Evolutionary conservation across 2,797 vertebrate genomes (phyloP).

Genomic region (Galaxias olidus): DNA sequence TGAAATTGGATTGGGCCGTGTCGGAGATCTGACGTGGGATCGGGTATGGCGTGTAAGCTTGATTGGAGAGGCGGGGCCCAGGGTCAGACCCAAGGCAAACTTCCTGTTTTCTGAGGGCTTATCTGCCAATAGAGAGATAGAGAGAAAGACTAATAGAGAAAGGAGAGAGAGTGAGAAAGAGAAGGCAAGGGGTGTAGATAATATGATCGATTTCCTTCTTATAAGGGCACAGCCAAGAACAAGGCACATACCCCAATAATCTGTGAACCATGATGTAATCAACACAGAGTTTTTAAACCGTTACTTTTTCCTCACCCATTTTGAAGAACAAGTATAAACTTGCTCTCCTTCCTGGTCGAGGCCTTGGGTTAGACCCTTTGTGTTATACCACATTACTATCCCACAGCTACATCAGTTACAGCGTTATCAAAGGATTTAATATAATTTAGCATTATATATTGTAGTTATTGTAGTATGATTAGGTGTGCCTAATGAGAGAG

Average conservation of each 20-base stretch:
- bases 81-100: conserved; percentile 50
- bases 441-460: background rate
- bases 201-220: too few relatives aligned
- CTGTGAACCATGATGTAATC: too few relatives aligned
- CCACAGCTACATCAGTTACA: background rate
- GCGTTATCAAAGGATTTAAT: conserved; percentile 1
- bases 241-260: background rate
- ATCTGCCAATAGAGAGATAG: conserved; percentile 25
- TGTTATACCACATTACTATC: background rate
- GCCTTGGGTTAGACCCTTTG: background rate
- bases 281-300: too few relatives aligned
- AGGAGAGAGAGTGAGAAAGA: too few relatives aligned
- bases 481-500: background rate
- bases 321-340: too few relatives aligned
- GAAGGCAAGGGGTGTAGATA: too few relatives aligned
- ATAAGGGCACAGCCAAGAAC: conserved; percentile 4
- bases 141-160: conserved; percentile 11
- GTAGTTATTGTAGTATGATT: background rate
- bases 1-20: conserved; percentile 48
- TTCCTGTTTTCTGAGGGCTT: conserved; percentile 45
- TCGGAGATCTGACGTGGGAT: conserved; percentile 45
- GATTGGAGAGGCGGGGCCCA: conserved; percentile 35
- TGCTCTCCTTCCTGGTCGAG: background rate
- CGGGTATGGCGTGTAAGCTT: conserved; percentile 31
- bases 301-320: too few relatives aligned